Evolutionary conservation across 2,888 invertebrate genomes (phyloP).

Genomic region (Neria commutata): DNA sequence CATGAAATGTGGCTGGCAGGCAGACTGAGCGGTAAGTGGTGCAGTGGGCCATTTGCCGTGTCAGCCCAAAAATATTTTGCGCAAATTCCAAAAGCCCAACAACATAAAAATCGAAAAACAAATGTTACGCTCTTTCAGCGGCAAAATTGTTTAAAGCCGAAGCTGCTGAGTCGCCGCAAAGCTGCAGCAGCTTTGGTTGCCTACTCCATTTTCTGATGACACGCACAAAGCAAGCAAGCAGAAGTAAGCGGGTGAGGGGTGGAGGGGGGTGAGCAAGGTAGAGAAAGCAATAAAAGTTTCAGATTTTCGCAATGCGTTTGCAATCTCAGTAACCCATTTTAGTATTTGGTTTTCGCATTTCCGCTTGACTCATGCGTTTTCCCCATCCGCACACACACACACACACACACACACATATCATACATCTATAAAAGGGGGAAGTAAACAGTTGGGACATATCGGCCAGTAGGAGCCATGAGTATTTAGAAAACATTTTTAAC

Average conservation of each 20-base stretch:
- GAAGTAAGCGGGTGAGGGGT: not conserved
- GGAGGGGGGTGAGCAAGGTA: not conserved
- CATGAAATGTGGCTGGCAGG: not conserved
- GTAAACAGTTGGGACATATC: not conserved
- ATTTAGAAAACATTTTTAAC: too few species aligned
- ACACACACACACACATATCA: constrained; percentile 1
- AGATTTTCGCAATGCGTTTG: constrained; percentile 15
- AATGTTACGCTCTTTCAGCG: too few species aligned
- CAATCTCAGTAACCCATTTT: constrained; percentile 10
- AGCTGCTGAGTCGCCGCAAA: too few species aligned
- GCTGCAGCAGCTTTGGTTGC: too few species aligned
- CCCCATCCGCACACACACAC: not conserved
- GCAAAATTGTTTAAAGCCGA: too few species aligned
- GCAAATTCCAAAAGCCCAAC: constrained; percentile 28
- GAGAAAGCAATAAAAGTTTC: constrained; percentile 1
- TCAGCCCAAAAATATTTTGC: constrained; percentile 21
- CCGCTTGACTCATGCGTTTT: constrained; percentile 6
- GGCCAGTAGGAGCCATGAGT: too few species aligned
- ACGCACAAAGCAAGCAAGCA: not conserved
- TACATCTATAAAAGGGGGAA: not conserved
- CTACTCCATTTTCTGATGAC: too few species aligned
- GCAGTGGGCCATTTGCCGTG: too few species aligned
- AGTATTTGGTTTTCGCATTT: not conserved
- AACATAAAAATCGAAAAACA: constrained; percentile 8
- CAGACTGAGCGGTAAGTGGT: not conserved